Evolutionary conservation across 1,140 invertebrate genomes (phyloP).

Genomic region (Danaus melanippus): DNA sequence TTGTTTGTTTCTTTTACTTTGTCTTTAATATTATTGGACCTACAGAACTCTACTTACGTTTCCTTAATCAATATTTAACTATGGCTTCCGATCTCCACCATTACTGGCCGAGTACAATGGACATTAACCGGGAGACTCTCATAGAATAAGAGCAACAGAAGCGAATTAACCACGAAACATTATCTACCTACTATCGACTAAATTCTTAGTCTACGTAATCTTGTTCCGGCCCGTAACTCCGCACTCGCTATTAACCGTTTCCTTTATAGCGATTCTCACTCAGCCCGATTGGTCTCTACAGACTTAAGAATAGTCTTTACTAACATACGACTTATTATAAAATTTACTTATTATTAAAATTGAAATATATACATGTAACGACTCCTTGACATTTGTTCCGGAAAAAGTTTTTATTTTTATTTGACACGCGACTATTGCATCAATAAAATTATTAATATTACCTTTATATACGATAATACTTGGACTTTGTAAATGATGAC

Average conservation of each 20-base stretch:
- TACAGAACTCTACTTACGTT: too few species aligned
- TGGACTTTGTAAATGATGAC: too few species aligned
- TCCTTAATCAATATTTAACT: too few species aligned
- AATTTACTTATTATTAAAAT: constrained; percentile 14
- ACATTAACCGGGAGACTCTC: constrained; percentile 37
- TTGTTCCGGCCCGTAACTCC: constrained; percentile 39
- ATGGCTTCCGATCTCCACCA: constrained; percentile 5
- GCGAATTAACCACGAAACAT: constrained; percentile 22
- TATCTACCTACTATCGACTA: constrained; percentile 33
- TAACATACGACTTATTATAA: constrained; percentile 51
- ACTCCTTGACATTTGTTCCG: background rate
- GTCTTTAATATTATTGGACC: too few species aligned
- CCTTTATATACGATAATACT: too few species aligned
- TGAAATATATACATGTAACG: background rate
- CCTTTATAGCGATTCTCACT: constrained; percentile 58
- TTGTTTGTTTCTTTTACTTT: too few species aligned
- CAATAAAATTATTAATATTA: background rate
- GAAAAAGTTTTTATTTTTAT: too few species aligned
- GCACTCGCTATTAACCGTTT: constrained; percentile 42
- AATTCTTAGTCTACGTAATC: constrained; percentile 32
- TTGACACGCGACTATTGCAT: background rate
- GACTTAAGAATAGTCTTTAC: constrained; percentile 58
- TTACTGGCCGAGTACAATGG: constrained; percentile 31
- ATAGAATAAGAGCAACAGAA: constrained; percentile 34
- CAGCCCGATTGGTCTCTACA: constrained; percentile 55